phyloP scores from a whole-genome alignment of 2,113 vertebrate genomes.

The Equus przewalskii region DNA sequence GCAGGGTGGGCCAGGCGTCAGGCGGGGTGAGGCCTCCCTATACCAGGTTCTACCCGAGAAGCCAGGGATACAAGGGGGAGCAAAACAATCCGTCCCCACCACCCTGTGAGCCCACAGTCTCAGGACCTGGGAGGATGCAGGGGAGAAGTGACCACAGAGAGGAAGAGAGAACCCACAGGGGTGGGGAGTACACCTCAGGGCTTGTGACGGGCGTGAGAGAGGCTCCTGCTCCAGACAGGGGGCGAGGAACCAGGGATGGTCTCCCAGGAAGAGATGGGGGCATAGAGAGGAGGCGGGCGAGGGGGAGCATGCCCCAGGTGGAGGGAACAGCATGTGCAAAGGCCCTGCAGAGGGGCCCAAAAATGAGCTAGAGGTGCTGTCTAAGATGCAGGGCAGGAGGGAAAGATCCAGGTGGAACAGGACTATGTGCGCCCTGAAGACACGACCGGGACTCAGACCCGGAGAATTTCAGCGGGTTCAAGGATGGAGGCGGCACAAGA shows the following conservation, averaged over 20 bases:
- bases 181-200: too few species aligned
- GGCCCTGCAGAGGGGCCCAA: background rate
- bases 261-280: accelerated
- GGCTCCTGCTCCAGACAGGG: too few species aligned
- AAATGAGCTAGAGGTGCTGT: accelerated
- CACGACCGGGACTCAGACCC: background rate
- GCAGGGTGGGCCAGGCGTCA: background rate
- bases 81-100: accelerated
- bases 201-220: accelerated
- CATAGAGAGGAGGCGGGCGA: accelerated
- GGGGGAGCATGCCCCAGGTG: too few species aligned
- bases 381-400: accelerated
- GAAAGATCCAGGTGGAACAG: too few species aligned
- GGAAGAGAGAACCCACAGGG: background rate
- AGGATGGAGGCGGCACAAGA: too few species aligned
- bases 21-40: background rate
- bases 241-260: too few species aligned
- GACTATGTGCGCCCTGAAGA: accelerated
- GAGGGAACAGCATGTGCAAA: background rate
- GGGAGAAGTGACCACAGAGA: background rate
- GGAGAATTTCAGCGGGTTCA: background rate
- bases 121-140: background rate
- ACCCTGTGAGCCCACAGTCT: background rate
- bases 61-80: background rate
- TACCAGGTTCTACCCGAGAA: background rate